Evolutionary conservation across 2,888 invertebrate species (phyloP), one percentile per base, ranked within the genome.

Genomic region (Junonia oenone): DNA sequence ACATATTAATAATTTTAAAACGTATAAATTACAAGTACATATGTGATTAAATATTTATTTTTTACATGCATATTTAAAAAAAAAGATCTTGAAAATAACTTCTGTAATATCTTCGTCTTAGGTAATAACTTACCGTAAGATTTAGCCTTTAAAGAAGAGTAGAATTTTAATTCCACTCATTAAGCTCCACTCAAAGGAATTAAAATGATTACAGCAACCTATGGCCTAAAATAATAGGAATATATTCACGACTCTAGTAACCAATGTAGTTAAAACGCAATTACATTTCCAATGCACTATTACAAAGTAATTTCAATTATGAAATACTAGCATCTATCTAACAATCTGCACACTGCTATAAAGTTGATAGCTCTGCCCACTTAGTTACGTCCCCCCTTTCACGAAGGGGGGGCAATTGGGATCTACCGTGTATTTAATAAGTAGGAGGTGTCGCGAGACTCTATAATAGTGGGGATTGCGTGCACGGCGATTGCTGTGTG

Each of bases 381-480:
- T 63, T 56, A 59, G 50, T 48, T 61, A 73, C 73, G 68, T 67
- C 73, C 71, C 67, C 58, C 63, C 66, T 63, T 65, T 55, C 19
- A 19, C 38, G 38, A 17, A 40, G 58, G 67, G 67, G 70, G 71
- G 69, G 75, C 68, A 69, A 68, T 68, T 65, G 69, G 75, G 75
- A 75, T 71, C 69, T 71, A 73, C 75, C 72, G 71, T 72, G 76
- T 69, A 69, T 63, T 75, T 83, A 83, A 81, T 84, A 72, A 77
- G 86, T 86, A 77, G 87, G 87, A 83, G 87, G 83, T 81, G 83
- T 81, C 78, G 73, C 73, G 68, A 72, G 76, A 70, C 68, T 72
- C 66, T 55, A 63, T 72, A 66, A 75, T 73, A 73, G 80, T 67
- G 72, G 80, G 83, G 78, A 69, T 71, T 75, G 77, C 76, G 75